These are phyloP conservation scores for Machimus atricapillus DNA, from an alignment of 2,888 invertebrate species.

Conservation along the genomic window DNA sequence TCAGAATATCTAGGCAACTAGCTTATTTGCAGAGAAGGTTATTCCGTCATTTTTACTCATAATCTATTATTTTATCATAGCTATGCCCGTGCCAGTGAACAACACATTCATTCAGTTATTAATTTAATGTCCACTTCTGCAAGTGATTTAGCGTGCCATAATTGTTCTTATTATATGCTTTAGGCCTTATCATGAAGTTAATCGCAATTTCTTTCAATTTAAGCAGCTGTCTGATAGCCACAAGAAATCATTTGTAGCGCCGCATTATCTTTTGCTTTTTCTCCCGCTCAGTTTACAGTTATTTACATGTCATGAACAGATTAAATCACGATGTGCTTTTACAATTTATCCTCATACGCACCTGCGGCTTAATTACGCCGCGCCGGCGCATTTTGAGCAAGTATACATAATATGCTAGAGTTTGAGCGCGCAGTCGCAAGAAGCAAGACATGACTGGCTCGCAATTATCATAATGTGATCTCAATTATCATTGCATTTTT, in stretches of 20 bases:
- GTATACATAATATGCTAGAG: not conserved
- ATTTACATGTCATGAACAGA: slow-evolving; percentile 7
- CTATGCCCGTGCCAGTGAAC: not conserved
- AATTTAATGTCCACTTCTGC: not conserved
- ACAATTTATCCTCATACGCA: slow-evolving; percentile 18
- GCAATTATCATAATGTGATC: slow-evolving; percentile 30
- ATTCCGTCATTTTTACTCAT: not conserved
- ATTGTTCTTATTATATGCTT: not conserved
- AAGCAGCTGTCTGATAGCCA: not conserved
- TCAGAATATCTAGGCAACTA: not conserved
- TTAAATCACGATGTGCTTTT: not conserved
- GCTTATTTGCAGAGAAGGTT: not conserved
- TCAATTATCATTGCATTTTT: slow-evolving; percentile 29
- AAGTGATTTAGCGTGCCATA: not conserved
- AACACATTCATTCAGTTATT: not conserved
- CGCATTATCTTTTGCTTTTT: not conserved
- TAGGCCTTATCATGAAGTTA: not conserved
- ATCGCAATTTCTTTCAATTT: slow-evolving; percentile 21
- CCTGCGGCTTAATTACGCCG: slow-evolving; percentile 12
- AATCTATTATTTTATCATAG: not conserved
- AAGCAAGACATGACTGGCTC: slow-evolving; percentile 5
- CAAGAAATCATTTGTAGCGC: not conserved
- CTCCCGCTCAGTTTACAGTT: not conserved
- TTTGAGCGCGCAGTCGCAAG: not conserved
- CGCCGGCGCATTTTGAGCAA: not conserved